Conservation (phyloP, 2,113 vertebrate genomes). For the Oxyura jamaicensis region DNA sequence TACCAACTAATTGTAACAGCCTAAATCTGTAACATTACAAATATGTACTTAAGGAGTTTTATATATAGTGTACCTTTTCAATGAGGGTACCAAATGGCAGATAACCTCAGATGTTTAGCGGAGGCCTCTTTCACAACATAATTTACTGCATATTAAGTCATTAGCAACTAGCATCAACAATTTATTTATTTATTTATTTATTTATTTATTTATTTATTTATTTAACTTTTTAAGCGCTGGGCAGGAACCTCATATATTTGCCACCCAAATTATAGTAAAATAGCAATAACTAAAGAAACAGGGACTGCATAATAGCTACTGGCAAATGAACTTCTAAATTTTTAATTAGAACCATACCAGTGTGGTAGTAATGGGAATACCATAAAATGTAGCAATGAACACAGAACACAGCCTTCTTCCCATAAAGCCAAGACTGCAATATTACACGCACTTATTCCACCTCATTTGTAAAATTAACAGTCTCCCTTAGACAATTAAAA, state of each 20-base stretch:
- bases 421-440: neutral
- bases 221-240: neutral
- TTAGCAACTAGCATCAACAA: neutral
- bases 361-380: neutral
- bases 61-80: neutral
- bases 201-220: neutral
- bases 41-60: neutral
- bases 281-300: neutral
- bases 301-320: neutral
- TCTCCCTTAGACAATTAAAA: slow-evolving; percentile 61
- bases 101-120: neutral
- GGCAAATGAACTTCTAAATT: neutral
- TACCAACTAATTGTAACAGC: neutral
- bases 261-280: neutral
- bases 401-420: neutral
- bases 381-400: neutral
- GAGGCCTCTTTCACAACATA: neutral
- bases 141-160: neutral
- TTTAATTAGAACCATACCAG: slow-evolving; percentile 8
- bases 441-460: neutral
- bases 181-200: neutral
- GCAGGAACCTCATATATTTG: neutral
- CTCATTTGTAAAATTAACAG: slow-evolving; percentile 51
- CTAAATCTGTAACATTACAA: neutral
- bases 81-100: neutral